Evolutionary conservation across 2,888 invertebrate species (phyloP).

Genomic region (Lordiphosa fenestrarum): DNA sequence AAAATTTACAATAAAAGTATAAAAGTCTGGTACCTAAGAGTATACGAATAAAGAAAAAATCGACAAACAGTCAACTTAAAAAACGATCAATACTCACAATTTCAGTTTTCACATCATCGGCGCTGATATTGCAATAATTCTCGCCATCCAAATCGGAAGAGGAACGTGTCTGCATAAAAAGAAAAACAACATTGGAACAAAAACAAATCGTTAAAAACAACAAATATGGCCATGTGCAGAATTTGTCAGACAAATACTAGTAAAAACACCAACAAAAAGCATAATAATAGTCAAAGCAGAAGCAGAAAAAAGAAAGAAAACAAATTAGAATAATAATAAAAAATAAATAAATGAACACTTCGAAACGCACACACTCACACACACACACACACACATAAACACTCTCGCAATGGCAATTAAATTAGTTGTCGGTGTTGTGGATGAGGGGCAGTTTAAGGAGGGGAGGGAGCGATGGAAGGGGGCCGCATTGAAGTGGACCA

Average conservation of each 20-base stretch:
- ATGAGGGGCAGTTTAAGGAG: conserved; percentile 11
- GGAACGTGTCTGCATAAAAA: conserved; percentile 64
- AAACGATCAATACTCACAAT: conserved; percentile 68
- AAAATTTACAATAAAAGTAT: too few relatives aligned
- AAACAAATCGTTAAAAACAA: conserved; percentile 42
- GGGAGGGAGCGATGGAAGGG: conserved; percentile 23
- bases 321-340: conserved; percentile 68
- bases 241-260: conserved; percentile 62
- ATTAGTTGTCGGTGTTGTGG: conserved; percentile 48
- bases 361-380: conserved; percentile 22
- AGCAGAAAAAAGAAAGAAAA: conserved; percentile 40
- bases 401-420: conserved; percentile 55
- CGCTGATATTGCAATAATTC: conserved; percentile 77
- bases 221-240: conserved; percentile 50
- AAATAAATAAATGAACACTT: conserved; percentile 43
- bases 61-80: too few relatives aligned
- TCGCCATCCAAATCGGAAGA: conserved; percentile 72
- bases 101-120: conserved; percentile 79
- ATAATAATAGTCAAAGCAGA: conserved; percentile 37
- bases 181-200: conserved; percentile 11
- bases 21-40: too few relatives aligned
- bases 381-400: conserved; percentile 33
- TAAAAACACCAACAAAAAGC: conserved; percentile 31
- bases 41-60: too few relatives aligned
- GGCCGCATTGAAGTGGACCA: conserved; percentile 68